These are phyloP conservation scores for Ispidina lecontei DNA, from an alignment of 2,797 vertebrate genomes.

Conservation along the genomic window DNA sequence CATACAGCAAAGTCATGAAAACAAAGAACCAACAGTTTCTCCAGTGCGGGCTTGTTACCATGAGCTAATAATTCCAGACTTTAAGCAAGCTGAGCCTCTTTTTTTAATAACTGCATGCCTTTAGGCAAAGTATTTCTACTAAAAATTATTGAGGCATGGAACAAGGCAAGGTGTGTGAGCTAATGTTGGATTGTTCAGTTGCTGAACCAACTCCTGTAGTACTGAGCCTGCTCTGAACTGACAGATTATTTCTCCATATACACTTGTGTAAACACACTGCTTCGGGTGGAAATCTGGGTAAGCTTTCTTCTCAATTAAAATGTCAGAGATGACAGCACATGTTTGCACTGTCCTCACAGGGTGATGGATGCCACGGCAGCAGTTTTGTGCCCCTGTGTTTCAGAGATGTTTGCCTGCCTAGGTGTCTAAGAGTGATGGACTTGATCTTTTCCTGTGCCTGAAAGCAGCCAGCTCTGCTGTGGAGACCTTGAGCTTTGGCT, in stretches of 20 bases:
- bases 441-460: neutral
- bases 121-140: slow-evolving; percentile 84
- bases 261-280: slow-evolving; percentile 84
- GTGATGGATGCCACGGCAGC: slow-evolving; percentile 75
- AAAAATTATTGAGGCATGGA: slow-evolving; percentile 83
- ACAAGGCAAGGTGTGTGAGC: slow-evolving; percentile 84
- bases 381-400: slow-evolving; percentile 54
- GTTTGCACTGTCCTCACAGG: slow-evolving; percentile 75
- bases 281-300: slow-evolving; percentile 79
- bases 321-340: slow-evolving; percentile 81
- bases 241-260: slow-evolving; percentile 82
- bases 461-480: neutral
- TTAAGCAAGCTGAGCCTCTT: slow-evolving; percentile 79
- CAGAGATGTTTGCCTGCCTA: slow-evolving; percentile 56
- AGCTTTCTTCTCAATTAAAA: slow-evolving; percentile 86
- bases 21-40: slow-evolving; percentile 82
- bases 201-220: slow-evolving; percentile 77
- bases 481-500: neutral
- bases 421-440: slow-evolving; percentile 43
- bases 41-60: slow-evolving; percentile 83
- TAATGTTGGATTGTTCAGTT: slow-evolving; percentile 82
- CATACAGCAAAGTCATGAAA: slow-evolving; percentile 77
- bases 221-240: slow-evolving; percentile 77
- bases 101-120: slow-evolving; percentile 83
- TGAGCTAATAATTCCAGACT: slow-evolving; percentile 84